Conservation (phyloP, 2,888 invertebrate genomes). For the Xestia sexstrigata region DNA sequence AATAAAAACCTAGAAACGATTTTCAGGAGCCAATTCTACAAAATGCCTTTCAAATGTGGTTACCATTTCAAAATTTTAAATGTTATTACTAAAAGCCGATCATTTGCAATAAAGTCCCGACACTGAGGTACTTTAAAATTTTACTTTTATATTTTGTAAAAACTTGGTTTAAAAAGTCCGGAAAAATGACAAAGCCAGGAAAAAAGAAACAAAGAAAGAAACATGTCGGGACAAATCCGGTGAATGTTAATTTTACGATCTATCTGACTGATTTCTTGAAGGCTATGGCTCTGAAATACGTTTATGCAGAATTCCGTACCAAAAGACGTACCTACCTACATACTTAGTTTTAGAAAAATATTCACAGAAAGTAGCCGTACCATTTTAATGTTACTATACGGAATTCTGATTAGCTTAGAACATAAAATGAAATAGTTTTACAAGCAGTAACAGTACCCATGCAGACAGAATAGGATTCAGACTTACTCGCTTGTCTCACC, state of each 20-base stretch:
- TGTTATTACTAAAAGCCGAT: not conserved
- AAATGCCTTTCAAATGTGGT: not conserved
- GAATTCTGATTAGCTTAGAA: slow-evolving; percentile 34
- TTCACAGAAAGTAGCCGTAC: not conserved
- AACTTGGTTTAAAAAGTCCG: not conserved
- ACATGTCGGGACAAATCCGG: not conserved
- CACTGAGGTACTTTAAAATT: no score
- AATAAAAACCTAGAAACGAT: slow-evolving; percentile 33
- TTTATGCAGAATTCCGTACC: slow-evolving; percentile 44
- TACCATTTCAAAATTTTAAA: not conserved
- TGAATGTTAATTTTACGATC: not conserved
- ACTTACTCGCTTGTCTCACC: slow-evolving; percentile 93
- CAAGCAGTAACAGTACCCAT: slow-evolving; percentile 42
- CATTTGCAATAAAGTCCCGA: not conserved
- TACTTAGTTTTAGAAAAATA: not conserved
- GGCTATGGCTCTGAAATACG: slow-evolving; percentile 30
- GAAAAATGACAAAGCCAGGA: not conserved
- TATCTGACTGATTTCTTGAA: not conserved
- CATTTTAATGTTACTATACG: slow-evolving; percentile 21
- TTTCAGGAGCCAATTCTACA: slow-evolving; percentile 32
- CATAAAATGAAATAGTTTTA: slow-evolving; percentile 39
- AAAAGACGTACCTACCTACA: not conserved
- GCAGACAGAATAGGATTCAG: slow-evolving; percentile 8
- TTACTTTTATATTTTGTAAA: not conserved
- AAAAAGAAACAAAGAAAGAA: not conserved